Percentiles rank a stretch among this genome's conserved stretches.
phyloP scores from a whole-genome alignment of 2,797 vertebrate species.

The Huso huso region DNA sequence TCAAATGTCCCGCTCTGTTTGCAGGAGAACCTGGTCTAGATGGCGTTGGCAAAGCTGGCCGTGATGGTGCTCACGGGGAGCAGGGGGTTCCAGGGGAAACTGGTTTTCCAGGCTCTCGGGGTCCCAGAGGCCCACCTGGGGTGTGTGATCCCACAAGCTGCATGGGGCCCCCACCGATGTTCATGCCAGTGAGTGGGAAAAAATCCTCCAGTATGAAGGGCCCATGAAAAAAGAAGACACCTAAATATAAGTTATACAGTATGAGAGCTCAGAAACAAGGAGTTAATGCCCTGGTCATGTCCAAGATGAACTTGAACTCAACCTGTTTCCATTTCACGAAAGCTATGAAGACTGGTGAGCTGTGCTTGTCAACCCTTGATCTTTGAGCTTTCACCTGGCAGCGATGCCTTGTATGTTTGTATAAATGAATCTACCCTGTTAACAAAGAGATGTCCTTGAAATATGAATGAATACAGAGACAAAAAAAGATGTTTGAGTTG shows the following conservation, averaged over 20 bases:
- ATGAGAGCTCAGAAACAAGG: no score
- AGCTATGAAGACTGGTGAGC: conserved; percentile 23
- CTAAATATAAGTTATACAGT: no score
- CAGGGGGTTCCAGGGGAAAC: conserved; percentile 48
- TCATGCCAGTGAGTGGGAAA: conserved; percentile 53
- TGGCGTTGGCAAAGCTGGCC: conserved; percentile 59
- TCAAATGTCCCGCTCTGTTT: neutral
- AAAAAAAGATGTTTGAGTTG: no score
- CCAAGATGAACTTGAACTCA: conserved; percentile 28
- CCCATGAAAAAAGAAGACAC: conserved; percentile 34
- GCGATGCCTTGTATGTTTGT: neutral
- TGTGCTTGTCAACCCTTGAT: conserved; percentile 16
- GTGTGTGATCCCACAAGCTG: conserved; percentile 70
- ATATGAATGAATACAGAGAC: neutral
- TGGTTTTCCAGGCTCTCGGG: conserved; percentile 50
- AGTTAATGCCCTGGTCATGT: conserved; percentile 13
- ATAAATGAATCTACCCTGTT: neutral
- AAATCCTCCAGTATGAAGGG: conserved; percentile 54
- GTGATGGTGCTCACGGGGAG: conserved; percentile 52
- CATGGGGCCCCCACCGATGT: conserved; percentile 48
- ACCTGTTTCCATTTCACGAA: conserved; percentile 25
- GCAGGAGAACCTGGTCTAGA: conserved; percentile 50
- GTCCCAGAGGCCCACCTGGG: conserved; percentile 52
- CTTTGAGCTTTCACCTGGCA: neutral
- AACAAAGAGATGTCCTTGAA: neutral